Percentiles rank a stretch among this genome's conserved stretches.
These are phyloP conservation scores for Spheniscus mendiculus DNA, from an alignment of 2,113 vertebrate genomes.

Conservation along the genomic window DNA sequence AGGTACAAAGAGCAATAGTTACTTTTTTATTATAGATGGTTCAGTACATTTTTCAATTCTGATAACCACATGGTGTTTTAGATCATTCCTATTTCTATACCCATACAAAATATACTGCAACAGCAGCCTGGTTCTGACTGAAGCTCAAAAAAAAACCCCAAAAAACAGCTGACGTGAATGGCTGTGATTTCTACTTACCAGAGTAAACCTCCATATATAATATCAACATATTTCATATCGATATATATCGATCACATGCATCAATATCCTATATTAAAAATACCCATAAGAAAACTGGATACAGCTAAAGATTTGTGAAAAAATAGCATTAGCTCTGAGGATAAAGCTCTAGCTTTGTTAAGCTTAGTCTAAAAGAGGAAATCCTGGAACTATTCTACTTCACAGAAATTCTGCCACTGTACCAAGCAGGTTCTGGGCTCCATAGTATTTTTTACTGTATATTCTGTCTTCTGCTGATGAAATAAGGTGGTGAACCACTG, in stretches of 20 bases:
- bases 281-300: background rate
- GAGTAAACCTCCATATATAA: background rate
- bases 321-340: background rate
- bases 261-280: background rate
- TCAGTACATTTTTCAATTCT: background rate
- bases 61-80: background rate
- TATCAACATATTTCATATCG: background rate
- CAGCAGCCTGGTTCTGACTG: background rate
- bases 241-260: background rate
- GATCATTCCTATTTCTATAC: background rate
- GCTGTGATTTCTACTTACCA: background rate
- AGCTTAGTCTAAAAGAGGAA: background rate
- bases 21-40: background rate
- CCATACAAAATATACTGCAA: background rate
- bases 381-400: background rate
- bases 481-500: background rate
- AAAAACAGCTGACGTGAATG: background rate
- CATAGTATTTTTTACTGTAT: background rate
- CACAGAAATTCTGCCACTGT: background rate
- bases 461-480: background rate
- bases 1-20: background rate
- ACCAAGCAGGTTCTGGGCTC: background rate
- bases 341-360: background rate
- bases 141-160: background rate
- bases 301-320: background rate